Evolutionary conservation across 2,888 invertebrate species (phyloP), one percentile per base, ranked within the genome.

Genomic region (Heteromurus nitidus): DNA sequence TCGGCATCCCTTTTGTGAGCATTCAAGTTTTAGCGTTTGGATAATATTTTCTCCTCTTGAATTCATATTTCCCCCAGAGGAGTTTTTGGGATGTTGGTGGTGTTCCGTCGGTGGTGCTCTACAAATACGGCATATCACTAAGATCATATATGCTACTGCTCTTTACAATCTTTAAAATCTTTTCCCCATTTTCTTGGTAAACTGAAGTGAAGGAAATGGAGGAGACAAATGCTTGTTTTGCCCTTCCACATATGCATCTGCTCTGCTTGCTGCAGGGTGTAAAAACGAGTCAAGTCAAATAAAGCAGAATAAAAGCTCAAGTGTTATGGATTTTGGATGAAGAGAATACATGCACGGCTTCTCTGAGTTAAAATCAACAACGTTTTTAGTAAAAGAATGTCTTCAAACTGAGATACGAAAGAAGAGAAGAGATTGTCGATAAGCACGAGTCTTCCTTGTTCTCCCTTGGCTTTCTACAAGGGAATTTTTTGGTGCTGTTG

Each of bases 231-330:
- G 36, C 9, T 30, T 31, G 30, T 18, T 62, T 30, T 31, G 30
- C 31, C 31, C 31, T 62, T 47, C 62, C 62, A 55, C 55, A 55
- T 55, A 44, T 44, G 26, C 55, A 55, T 55, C 55, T 47, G 47
- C 47, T 36, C 36, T 20, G 50, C 50, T 22, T 55, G 55, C 62
- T 62, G 20, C 31, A 62, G 62, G 62, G 62, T 62, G 62, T 20
- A 62, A 62, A n/a, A 47, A 47, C 47, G 11, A 47, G 47, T 47
- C 11, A 47, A 62, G 62, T 31, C 62, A 62, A 62, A 62, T 62
- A 62, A 62, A 62, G 31, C 36, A 30, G 20, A 62, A 62, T 62
- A 62, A 62, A 62, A 62, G 62, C 62, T 62, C 24, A 55, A 55
- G 26, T 26, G 26, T n/a, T n/a, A n/a, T 13, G 7, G 22, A n/a